phyloP scores from a whole-genome alignment of 2,888 invertebrate genomes.

The Temnothorax unifasciatus region DNA sequence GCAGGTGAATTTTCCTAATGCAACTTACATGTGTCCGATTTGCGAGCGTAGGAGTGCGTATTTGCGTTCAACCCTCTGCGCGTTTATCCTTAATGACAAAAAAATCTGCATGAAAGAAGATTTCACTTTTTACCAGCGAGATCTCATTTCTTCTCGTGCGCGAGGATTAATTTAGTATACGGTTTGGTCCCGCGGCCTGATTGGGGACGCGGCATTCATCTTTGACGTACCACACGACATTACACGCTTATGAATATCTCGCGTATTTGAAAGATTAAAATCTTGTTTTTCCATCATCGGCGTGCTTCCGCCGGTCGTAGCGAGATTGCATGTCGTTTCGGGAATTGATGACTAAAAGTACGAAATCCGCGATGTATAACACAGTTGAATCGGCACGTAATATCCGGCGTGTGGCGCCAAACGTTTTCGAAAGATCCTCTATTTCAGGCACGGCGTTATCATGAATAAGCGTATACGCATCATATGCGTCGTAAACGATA shows the following conservation, averaged over 20 bases:
- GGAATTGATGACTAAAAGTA: conserved; percentile 36
- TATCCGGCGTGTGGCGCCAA: conserved; percentile 41
- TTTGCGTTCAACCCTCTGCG: neutral
- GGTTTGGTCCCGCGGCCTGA: neutral
- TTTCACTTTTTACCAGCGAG: neutral
- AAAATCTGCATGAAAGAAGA: neutral
- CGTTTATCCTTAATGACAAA: neutral
- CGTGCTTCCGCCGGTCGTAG: neutral
- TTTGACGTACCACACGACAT: conserved; percentile 2
- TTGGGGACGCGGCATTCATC: neutral
- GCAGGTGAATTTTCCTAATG: conserved; percentile 29
- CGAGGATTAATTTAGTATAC: conserved; percentile 1
- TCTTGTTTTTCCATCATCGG: neutral
- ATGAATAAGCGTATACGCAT: conserved; percentile 22
- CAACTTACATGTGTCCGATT: neutral
- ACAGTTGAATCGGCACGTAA: conserved; percentile 43
- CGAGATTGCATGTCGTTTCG: conserved; percentile 34
- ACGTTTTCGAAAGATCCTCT: conserved; percentile 23
- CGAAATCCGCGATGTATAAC: conserved; percentile 26
- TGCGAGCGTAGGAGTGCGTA: neutral
- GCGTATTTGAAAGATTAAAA: conserved; percentile 19
- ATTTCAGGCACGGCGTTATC: conserved; percentile 31
- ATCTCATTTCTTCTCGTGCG: conserved; percentile 5
- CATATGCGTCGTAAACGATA: conserved; percentile 34
- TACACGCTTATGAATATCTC: conserved; percentile 13